A percentile compares a stretch with the other conserved stretches of the same genome.
phyloP scores from a whole-genome alignment of 2,888 invertebrate genomes.

The Chorisops tibialis region DNA sequence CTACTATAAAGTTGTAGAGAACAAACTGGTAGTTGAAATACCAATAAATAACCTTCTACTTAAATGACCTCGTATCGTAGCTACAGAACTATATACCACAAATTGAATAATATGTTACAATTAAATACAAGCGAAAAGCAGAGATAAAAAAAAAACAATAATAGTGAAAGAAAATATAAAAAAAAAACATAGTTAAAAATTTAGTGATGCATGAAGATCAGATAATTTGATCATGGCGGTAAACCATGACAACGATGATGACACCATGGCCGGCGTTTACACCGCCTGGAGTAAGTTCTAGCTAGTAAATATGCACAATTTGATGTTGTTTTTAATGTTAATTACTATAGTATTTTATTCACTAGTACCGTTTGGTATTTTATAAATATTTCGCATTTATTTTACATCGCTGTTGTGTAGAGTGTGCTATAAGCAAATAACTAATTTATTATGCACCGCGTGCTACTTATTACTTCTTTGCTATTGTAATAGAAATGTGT shows the following conservation, averaged over 20 bases:
- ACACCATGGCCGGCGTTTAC: constrained; percentile 64
- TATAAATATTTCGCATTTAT: background rate
- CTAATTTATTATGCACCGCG: background rate
- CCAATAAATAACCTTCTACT: too few species aligned
- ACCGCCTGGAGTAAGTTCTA: constrained; percentile 63
- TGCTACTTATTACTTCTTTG: background rate
- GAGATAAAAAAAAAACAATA: too few species aligned
- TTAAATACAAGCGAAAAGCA: too few species aligned
- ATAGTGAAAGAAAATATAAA: too few species aligned
- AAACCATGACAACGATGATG: constrained; percentile 43
- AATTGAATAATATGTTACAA: too few species aligned
- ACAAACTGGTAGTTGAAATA: too few species aligned
- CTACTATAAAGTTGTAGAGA: too few species aligned
- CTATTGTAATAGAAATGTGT: background rate
- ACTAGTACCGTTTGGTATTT: background rate
- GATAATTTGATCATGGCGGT: constrained; percentile 29
- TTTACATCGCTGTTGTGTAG: background rate
- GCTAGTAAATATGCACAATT: background rate
- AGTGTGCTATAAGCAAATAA: background rate
- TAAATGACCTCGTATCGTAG: too few species aligned
- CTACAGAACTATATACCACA: too few species aligned
- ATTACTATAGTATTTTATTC: background rate
- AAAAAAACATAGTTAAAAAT: background rate
- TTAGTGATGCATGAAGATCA: constrained; percentile 24
- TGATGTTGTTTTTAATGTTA: background rate